Base-by-base conservation (phyloP, 1,140 invertebrate genomes). In the Rhynchophorus ferrugineus region DNA sequence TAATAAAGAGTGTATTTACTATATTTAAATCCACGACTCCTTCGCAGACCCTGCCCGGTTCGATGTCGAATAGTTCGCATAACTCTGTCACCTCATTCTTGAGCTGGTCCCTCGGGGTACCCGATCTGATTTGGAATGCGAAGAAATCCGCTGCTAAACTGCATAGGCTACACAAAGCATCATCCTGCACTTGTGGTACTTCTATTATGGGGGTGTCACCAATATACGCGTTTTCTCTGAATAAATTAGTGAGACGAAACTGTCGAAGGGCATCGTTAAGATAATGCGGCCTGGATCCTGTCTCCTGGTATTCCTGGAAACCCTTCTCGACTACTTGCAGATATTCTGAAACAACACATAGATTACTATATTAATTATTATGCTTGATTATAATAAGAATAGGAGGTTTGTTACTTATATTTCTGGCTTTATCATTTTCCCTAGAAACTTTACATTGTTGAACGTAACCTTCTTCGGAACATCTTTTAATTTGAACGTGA, bases 191-290 rank as follows among this genome's bases (percentile, higher is more conserved):
- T 2, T 16, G 18, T 14, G 13, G 14, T 13, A 24, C 3, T 38
- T 24, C 24, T 8, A 29, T 38, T n/a, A 33, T 19, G 9, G 8
- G 20, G 2, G 18, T 36, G 9, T 48, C 43, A n/a, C 35, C 39
- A 39, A 52, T 24, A 16, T 34, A 22, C 49, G 20, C 18, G 6
- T 34, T 43, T 14, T 39, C 47, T 14, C 56, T 16, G 14, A 58
- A 58, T 22, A 58, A 54, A 18, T 49, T 8, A 18, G 56, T 38
- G 9, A 58, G 3, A 38, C 48, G 45, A 36, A 49, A 42, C 1
- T 50, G 20, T 1, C 3, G 8, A 2, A 58, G 18, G 1, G 50
- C 45, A 17, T 38, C 29, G 34, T 37, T 37, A 1, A 58, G 21
- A 38, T 58, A 54, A 14, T 13, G 13, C 6, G 56, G 56, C 0